Evolutionary conservation across 2,888 invertebrate species (phyloP).

Genomic region (Tenthredo scrophulariae): DNA sequence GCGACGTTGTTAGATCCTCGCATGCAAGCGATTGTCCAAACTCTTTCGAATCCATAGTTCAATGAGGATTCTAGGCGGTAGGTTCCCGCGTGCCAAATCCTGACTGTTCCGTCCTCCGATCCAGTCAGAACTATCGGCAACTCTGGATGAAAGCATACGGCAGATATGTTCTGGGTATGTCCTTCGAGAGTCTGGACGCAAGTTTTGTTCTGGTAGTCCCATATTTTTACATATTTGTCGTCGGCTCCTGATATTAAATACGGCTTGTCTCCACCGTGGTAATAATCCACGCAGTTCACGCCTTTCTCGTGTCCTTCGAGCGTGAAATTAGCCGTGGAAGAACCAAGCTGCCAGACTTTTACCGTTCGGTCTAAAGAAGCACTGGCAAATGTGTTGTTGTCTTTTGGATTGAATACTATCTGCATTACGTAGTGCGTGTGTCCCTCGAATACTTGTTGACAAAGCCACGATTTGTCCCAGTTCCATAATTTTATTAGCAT

Average conservation of each 20-base stretch:
- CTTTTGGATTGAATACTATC: conserved; percentile 99
- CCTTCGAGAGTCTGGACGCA: conserved; percentile 99
- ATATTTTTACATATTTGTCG: conserved; percentile 98
- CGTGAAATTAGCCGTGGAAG: conserved; percentile 98
- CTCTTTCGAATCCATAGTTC: conserved; percentile 98
- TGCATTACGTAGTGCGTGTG: conserved; percentile 99
- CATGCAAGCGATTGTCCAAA: conserved; percentile 97
- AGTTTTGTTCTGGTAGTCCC: conserved; percentile 99
- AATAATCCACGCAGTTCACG: conserved; percentile 99
- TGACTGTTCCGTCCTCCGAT: conserved; percentile 98
- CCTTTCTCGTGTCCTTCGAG: conserved; percentile 99
- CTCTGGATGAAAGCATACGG: conserved; percentile 98
- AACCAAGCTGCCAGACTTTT: conserved; percentile 99
- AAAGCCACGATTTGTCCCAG: conserved; percentile 99
- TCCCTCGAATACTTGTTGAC: conserved; percentile 99
- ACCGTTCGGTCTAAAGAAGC: conserved; percentile 99
- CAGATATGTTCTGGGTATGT: conserved; percentile 97
- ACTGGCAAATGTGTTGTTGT: conserved; percentile 99
- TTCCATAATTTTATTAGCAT: conserved; percentile 99
- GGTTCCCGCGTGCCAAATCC: conserved; percentile 99
- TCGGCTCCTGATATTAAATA: conserved; percentile 99
- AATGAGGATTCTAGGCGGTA: conserved; percentile 97
- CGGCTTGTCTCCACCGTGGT: conserved; percentile 99
- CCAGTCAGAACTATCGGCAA: conserved; percentile 97
- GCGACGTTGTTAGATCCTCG: conserved; percentile 98